Evolutionary conservation across 2,888 invertebrate species (phyloP).

Genomic region (Synergus gifuensis): DNA sequence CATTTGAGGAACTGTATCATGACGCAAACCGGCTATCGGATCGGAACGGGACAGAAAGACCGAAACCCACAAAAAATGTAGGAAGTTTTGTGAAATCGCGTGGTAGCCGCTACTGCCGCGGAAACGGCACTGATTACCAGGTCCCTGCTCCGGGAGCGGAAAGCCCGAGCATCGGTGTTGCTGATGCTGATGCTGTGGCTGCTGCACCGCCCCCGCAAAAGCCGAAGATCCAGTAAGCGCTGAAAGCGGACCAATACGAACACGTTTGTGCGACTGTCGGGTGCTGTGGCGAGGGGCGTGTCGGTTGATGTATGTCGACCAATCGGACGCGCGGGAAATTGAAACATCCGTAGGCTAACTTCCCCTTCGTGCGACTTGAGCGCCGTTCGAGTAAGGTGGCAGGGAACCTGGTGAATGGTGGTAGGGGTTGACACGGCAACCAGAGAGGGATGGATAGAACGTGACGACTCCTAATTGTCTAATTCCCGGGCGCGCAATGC

Average conservation of each 20-base stretch:
- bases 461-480: constrained; percentile 78
- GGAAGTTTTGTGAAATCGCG: constrained; percentile 66
- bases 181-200: constrained; percentile 48
- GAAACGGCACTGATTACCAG: constrained; percentile 77
- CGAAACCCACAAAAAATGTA: neutral
- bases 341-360: constrained; percentile 49
- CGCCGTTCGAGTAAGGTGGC: constrained; percentile 39
- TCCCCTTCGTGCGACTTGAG: constrained; percentile 53
- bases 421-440: constrained; percentile 31
- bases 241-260: constrained; percentile 67
- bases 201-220: constrained; percentile 73
- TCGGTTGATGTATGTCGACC: constrained; percentile 55
- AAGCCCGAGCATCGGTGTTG: constrained; percentile 62
- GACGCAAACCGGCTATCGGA: neutral
- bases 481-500: constrained; percentile 75
- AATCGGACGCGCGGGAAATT: constrained; percentile 58
- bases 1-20: neutral
- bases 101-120: constrained; percentile 75
- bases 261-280: constrained; percentile 60
- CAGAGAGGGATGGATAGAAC: constrained; percentile 63
- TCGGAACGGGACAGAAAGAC: neutral
- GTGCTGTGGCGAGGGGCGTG: constrained; percentile 66
- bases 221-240: constrained; percentile 67
- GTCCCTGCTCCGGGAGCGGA: constrained; percentile 68
- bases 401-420: constrained; percentile 53